Conservation (phyloP, 1,140 invertebrate genomes). For the Drosophila arizonae region DNA sequence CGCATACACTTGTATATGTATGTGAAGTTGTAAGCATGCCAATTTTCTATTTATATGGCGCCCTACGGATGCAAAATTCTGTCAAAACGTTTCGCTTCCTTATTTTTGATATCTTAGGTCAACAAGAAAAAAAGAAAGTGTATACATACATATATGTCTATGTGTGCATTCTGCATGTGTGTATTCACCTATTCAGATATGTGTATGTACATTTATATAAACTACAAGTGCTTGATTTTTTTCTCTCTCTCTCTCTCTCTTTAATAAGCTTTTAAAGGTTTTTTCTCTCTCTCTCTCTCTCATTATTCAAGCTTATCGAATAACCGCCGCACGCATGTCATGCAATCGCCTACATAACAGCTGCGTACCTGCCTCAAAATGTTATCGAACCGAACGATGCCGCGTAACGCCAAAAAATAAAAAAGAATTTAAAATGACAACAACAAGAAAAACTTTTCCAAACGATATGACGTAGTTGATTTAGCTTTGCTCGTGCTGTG, state of each 20-base stretch:
- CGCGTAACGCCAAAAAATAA: background rate
- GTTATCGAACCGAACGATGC: constrained; percentile 20
- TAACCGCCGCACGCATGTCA: background rate
- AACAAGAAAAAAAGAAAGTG: background rate
- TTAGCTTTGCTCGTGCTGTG: constrained; percentile 25
- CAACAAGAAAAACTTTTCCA: constrained; percentile 4
- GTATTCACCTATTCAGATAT: background rate
- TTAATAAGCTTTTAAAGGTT: too few relatives aligned
- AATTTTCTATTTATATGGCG: constrained; percentile 14
- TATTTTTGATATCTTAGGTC: background rate
- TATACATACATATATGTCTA: background rate
- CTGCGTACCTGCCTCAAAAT: constrained; percentile 3
- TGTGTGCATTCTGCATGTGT: background rate
- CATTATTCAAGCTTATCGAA: background rate
- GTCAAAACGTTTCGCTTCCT: background rate
- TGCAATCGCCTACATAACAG: background rate
- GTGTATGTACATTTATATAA: background rate
- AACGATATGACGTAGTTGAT: constrained; percentile 31
- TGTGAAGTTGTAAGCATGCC: background rate
- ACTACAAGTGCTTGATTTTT: background rate
- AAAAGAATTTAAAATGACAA: background rate
- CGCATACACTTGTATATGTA: background rate
- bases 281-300: too few relatives aligned
- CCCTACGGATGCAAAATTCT: background rate
- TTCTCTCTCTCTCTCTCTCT: too few relatives aligned